Percentiles rank a stretch among this genome's conserved stretches.
These are phyloP conservation scores for Apodemus agrarius DNA, from an alignment of 2,797 vertebrate species.

Conservation along the genomic window DNA sequence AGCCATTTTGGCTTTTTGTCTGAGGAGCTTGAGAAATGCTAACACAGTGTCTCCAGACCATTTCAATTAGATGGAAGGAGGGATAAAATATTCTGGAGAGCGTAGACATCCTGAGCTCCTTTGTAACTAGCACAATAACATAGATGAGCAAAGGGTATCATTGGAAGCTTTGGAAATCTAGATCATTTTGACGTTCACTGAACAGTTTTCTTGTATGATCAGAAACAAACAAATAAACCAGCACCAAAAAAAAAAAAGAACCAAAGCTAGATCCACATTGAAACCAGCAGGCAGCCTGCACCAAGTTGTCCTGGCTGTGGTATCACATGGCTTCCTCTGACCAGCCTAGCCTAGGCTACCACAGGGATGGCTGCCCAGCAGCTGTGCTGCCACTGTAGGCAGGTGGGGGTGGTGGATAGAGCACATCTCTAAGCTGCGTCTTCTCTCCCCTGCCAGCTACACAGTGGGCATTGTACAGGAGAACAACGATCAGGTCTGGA, in stretches of 20 bases:
- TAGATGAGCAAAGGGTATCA: background rate
- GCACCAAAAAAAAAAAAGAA: too few species aligned
- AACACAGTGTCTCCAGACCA: background rate
- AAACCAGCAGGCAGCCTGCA: accelerated
- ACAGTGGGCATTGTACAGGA: conserved; percentile 89
- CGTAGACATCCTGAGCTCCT: background rate
- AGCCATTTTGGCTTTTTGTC: background rate
- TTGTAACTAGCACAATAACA: background rate
- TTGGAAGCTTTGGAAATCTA: background rate
- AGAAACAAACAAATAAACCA: background rate
- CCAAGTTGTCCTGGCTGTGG: background rate
- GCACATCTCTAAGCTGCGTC: background rate
- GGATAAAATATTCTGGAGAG: background rate
- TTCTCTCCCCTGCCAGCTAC: conserved; percentile 82
- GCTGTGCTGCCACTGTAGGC: accelerated
- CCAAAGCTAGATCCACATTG: background rate
- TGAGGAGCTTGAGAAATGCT: background rate
- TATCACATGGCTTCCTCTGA: accelerated
- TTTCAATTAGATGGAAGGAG: background rate
- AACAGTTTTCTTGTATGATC: background rate
- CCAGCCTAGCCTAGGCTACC: accelerated
- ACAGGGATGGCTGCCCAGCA: accelerated
- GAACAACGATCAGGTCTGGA: conserved; percentile 91
- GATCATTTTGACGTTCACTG: background rate
- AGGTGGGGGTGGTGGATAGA: accelerated